Evolutionary conservation across 2,888 invertebrate species (phyloP).

Genomic region (Enoplolaimus lenunculus): DNA sequence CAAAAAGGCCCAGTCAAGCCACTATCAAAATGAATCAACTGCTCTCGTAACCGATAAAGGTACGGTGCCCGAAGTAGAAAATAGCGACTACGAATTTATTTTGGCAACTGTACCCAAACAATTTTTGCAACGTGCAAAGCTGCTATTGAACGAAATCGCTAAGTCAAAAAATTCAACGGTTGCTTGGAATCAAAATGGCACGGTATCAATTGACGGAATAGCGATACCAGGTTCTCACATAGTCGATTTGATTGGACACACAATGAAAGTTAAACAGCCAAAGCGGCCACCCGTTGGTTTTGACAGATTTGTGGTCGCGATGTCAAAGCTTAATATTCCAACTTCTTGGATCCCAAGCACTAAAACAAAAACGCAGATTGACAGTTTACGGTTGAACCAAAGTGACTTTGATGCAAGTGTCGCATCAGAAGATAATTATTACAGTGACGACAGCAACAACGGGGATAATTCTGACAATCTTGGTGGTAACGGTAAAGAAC

Average conservation of each 20-base stretch:
- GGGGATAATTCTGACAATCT: too few species aligned
- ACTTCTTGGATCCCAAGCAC: background rate
- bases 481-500: too few species aligned
- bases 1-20: background rate
- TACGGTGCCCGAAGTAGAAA: too few species aligned
- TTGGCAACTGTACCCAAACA: too few species aligned
- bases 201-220: background rate
- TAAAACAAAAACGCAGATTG: background rate
- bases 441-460: too few species aligned
- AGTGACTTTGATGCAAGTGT: too few species aligned
- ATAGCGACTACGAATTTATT: too few species aligned
- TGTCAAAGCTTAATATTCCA: background rate
- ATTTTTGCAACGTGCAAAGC: too few species aligned
- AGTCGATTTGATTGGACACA: background rate
- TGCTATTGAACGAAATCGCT: background rate
- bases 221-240: background rate
- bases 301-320: background rate
- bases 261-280: background rate
- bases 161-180: background rate
- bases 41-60: too few species aligned
- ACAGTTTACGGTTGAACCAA: too few species aligned
- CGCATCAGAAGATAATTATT: too few species aligned
- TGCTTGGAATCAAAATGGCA: background rate
- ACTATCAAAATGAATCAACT: background rate
- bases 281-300: background rate